These are phyloP conservation scores for Ganaspis sp. DNA, from an alignment of 1,140 invertebrate species.

Conservation along the genomic window DNA sequence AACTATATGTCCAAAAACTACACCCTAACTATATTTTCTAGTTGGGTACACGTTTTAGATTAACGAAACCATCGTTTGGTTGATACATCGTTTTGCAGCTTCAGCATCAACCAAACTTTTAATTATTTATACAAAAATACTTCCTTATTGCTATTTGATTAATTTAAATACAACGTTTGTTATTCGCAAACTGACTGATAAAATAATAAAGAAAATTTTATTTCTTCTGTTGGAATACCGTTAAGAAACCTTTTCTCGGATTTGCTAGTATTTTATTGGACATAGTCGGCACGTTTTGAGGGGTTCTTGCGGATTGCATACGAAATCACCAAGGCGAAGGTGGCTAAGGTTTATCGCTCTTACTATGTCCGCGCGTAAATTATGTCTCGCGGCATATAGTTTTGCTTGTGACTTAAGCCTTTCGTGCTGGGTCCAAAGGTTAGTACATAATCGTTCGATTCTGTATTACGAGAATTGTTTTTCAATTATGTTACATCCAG, in stretches of 20 bases:
- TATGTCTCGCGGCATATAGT: constrained; percentile 16
- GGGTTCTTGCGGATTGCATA: constrained; percentile 10
- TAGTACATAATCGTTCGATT: background rate
- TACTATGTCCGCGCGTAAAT: constrained; percentile 1
- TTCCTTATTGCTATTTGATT: too few relatives aligned
- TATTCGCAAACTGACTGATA: too few relatives aligned
- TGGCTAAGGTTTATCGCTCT: constrained; percentile 5
- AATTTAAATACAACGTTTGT: too few relatives aligned
- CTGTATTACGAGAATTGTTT: background rate
- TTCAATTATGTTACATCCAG: background rate
- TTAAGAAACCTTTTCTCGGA: background rate
- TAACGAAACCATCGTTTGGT: too few relatives aligned
- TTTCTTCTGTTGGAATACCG: background rate
- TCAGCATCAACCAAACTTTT: too few relatives aligned
- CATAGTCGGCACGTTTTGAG: constrained; percentile 12
- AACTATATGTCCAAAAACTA: too few relatives aligned
- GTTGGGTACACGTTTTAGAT: too few relatives aligned
- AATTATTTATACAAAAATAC: too few relatives aligned
- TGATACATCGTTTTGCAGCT: too few relatives aligned
- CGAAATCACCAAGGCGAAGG: background rate
- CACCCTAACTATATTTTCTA: too few relatives aligned
- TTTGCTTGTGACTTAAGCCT: constrained; percentile 15
- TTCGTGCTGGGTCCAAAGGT: constrained; percentile 4
- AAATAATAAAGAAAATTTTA: too few relatives aligned
- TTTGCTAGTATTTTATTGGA: background rate